Evolutionary conservation across 2,113 vertebrate species (phyloP).

Genomic region (Gnathonemus echidnorhynchus): DNA sequence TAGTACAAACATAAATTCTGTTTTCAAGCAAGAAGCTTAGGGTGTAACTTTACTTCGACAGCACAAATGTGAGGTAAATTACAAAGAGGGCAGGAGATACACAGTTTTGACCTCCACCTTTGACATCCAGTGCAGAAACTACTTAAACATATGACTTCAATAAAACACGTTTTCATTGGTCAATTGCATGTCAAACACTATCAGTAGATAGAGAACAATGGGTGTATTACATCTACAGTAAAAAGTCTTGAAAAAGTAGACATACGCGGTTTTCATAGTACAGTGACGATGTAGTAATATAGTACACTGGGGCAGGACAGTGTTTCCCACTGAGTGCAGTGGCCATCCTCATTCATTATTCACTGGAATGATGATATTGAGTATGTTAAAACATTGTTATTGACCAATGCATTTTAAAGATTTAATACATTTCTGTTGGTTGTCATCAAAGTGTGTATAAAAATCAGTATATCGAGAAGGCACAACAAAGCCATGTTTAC

Average conservation of each 20-base stretch:
- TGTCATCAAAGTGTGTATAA: neutral
- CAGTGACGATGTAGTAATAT: neutral
- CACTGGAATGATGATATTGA: neutral
- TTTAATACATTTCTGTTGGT: neutral
- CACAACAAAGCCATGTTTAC: neutral
- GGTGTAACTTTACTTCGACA: neutral
- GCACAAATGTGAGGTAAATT: too few species aligned
- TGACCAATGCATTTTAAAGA: neutral
- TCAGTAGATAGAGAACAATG: neutral
- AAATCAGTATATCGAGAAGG: neutral
- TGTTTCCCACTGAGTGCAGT: neutral
- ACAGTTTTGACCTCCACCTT: neutral
- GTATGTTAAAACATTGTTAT: neutral
- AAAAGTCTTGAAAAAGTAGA: neutral
- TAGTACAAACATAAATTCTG: neutral
- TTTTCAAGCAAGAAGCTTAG: neutral
- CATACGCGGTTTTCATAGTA: neutral
- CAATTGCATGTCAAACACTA: neutral
- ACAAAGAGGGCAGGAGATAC: neutral
- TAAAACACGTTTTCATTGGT: neutral
- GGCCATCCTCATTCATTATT: neutral
- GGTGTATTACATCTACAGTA: neutral
- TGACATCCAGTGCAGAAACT: neutral
- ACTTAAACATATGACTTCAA: neutral
- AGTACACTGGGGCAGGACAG: neutral